A percentile compares a stretch with the other conserved stretches of the same genome.
Conservation (phyloP, 2,888 invertebrate genomes). For the Creontiades dilutus region DNA sequence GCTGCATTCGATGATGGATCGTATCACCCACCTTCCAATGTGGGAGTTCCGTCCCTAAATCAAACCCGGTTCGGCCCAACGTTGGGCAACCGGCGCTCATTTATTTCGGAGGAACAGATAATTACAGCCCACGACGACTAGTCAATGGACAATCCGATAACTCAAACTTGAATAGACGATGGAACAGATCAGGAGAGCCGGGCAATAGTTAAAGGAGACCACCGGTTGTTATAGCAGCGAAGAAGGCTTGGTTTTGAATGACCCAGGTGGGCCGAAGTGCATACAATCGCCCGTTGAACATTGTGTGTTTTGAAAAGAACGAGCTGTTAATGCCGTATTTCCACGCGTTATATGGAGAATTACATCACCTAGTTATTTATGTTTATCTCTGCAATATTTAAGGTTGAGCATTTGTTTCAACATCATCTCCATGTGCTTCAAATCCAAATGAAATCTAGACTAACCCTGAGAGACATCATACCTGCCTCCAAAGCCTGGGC, state of each 20-base stretch:
- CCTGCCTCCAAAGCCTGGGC: no score
- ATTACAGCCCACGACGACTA: not conserved
- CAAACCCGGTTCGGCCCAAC: not conserved
- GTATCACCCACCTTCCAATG: not conserved
- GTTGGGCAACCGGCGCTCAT: not conserved
- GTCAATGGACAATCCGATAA: not conserved
- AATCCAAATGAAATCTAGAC: no score
- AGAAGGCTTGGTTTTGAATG: not conserved
- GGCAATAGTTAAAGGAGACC: not conserved
- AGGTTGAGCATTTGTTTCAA: no score
- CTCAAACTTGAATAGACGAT: not conserved
- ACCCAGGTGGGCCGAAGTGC: not conserved
- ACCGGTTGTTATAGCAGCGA: not conserved
- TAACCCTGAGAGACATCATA: no score
- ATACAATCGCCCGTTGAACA: not conserved
- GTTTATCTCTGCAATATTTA: no score
- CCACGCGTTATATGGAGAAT: no score
- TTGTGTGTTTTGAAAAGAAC: no score
- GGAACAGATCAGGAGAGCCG: not conserved
- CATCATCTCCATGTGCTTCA: no score
- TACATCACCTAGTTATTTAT: no score
- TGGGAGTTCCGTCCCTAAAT: not conserved
- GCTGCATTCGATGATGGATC: no score
- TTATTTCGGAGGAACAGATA: not conserved
- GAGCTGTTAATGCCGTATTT: no score